Base-by-base conservation (phyloP, 2,113 vertebrate genomes). In the Phaetusa simplex region DNA sequence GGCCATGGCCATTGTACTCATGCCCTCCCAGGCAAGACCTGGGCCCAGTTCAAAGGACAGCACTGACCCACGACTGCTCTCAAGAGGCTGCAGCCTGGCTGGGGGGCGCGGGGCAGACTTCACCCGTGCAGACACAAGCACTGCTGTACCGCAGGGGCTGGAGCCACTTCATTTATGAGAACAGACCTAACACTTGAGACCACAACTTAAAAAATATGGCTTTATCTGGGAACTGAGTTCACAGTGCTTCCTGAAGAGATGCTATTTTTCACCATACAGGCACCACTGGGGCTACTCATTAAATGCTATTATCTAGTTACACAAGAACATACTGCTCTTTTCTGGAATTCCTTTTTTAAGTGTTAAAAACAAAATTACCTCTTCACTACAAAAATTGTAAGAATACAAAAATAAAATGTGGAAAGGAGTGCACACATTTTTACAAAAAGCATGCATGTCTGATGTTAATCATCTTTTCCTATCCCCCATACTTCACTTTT, bases 191-290 rank as follows among this genome's bases (percentile, higher is more conserved):
- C 24, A 71, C 11, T 59, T 53, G 36, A 66, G 29, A 66, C 24
- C 5, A 55, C 24, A 78, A 56, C 17, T 53, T 45, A 0, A 26
- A 36, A 74, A 78, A 19, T 0, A 0, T 2, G 1, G 34, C 16
- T 82, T 66, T 43, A 40, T 22, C 36, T 66, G 36, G 36, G 7
- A 96, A 66, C 30, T 19, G 42, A 90, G 36, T 12, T 45, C 56
- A 23, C 32, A 88, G 27, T 2, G 6, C 30, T 79, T 86, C 62
- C 80, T 83, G 38, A 86, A 50, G 9, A 84, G 14, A 56, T 8
- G 16, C 18, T 70, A 11, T 7, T 90, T 84, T 70, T 87, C 36
- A 95, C 36, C 45, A 29, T 4, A 52, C 18, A 74, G 36, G 13
- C 27, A 90, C 21, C 61, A 22, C 40, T 23, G 15, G 49, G 62